Percentiles rank a stretch among this genome's conserved stretches.
Conservation (phyloP, 2,888 invertebrate genomes). For the Apantesis nais region DNA sequence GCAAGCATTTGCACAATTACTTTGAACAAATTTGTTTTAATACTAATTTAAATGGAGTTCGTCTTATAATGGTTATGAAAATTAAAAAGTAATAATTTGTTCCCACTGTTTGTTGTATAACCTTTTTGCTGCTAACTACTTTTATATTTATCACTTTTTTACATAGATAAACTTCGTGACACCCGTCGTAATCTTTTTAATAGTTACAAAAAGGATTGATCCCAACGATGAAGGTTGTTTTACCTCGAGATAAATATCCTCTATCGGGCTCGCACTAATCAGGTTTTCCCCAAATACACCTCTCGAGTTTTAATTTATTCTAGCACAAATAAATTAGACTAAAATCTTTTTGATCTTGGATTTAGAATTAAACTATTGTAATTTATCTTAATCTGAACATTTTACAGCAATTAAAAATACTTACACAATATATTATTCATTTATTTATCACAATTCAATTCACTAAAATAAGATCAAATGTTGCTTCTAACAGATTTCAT, state of each 20-base stretch:
- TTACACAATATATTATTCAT: neutral
- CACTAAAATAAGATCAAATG: neutral
- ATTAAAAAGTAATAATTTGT: too few relatives aligned
- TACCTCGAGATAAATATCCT: neutral
- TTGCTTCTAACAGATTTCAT: neutral
- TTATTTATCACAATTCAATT: conserved; percentile 10
- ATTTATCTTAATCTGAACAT: neutral
- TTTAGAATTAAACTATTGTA: neutral
- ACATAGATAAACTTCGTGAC: neutral
- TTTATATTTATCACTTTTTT: too few relatives aligned
- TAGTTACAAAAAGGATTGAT: neutral
- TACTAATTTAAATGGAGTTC: too few relatives aligned
- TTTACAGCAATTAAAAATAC: neutral
- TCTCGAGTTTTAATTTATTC: neutral
- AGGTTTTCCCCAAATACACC: neutral
- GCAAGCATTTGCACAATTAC: too few relatives aligned
- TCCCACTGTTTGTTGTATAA: too few relatives aligned
- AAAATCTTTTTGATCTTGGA: neutral
- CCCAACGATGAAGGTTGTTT: neutral
- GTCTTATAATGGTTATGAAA: too few relatives aligned
- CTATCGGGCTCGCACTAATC: neutral
- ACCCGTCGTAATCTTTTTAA: neutral
- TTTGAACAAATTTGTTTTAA: too few relatives aligned
- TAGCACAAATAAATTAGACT: too few relatives aligned
- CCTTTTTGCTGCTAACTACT: too few relatives aligned